These are phyloP conservation scores for Amniataba percoides DNA, from an alignment of 2,797 vertebrate species.

Conservation along the genomic window DNA sequence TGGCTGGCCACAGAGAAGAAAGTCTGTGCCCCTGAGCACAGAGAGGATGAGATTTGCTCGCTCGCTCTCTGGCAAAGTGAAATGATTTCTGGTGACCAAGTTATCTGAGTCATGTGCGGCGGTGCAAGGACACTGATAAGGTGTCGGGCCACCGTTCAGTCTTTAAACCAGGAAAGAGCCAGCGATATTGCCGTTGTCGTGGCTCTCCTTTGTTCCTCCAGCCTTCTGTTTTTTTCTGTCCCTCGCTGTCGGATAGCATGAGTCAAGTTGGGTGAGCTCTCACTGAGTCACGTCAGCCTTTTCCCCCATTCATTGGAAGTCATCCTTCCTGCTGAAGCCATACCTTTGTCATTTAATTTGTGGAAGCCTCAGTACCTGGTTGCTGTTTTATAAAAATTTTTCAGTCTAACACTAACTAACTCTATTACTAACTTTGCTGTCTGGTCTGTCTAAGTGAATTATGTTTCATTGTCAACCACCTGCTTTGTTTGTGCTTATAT, in stretches of 20 bases:
- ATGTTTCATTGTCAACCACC: neutral
- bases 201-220: constrained; percentile 42
- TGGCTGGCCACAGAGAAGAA: constrained; percentile 8
- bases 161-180: constrained; percentile 27
- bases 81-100: constrained; percentile 13
- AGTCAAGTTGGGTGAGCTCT: constrained; percentile 68
- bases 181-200: constrained; percentile 2
- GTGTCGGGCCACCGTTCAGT: constrained; percentile 3
- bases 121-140: constrained; percentile 44
- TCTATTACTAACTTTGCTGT: neutral
- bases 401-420: neutral
- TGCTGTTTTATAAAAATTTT: neutral
- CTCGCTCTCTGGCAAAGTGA: neutral
- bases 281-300: constrained; percentile 64
- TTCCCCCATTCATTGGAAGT: constrained; percentile 32
- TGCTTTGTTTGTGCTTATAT: neutral
- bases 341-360: neutral
- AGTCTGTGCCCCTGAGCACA: neutral
- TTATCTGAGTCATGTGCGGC: constrained; percentile 39
- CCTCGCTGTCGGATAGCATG: constrained; percentile 37
- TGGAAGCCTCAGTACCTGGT: too few relatives aligned
- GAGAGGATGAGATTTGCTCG: constrained; percentile 37
- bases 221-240: constrained; percentile 33
- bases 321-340: constrained; percentile 26
- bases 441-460: neutral